phyloP scores from a whole-genome alignment of 2,888 invertebrate genomes.

The Beris chalybata region DNA sequence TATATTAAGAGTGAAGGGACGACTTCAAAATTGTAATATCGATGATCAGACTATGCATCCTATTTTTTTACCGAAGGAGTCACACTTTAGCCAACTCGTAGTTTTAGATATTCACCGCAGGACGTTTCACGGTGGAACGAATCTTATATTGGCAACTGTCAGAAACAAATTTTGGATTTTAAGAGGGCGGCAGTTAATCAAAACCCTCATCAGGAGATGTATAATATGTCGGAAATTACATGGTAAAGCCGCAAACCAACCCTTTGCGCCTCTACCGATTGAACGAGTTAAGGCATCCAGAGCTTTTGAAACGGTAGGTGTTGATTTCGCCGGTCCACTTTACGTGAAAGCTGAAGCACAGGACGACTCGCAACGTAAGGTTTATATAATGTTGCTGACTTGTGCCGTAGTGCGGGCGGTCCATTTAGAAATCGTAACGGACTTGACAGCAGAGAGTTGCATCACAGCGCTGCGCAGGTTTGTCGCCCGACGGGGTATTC shows the following conservation, averaged over 20 bases:
- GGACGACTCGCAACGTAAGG: neutral
- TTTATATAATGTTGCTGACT: constrained; percentile 20
- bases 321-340: constrained; percentile 29
- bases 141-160: neutral
- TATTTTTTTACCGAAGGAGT: neutral
- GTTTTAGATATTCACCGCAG: neutral
- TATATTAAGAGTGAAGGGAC: no score
- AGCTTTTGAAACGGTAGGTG: constrained; percentile 20
- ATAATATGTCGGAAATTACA: constrained; percentile 28
- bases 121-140: neutral
- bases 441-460: constrained; percentile 21
- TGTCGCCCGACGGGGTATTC: constrained; percentile 25
- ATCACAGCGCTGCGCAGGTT: constrained; percentile 25
- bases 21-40: no score
- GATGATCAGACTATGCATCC: neutral
- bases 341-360: neutral
- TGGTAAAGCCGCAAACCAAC: constrained; percentile 17
- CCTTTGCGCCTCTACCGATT: constrained; percentile 27
- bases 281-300: constrained; percentile 21
- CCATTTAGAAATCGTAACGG: constrained; percentile 18
- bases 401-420: constrained; percentile 24
- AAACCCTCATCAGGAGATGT: constrained; percentile 27
- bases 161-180: constrained; percentile 10
- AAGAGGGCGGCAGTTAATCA: constrained; percentile 20
- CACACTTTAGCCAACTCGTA: neutral